Base-by-base conservation (phyloP, 2,888 invertebrate genomes). In the Acrocyrtus sp. region DNA sequence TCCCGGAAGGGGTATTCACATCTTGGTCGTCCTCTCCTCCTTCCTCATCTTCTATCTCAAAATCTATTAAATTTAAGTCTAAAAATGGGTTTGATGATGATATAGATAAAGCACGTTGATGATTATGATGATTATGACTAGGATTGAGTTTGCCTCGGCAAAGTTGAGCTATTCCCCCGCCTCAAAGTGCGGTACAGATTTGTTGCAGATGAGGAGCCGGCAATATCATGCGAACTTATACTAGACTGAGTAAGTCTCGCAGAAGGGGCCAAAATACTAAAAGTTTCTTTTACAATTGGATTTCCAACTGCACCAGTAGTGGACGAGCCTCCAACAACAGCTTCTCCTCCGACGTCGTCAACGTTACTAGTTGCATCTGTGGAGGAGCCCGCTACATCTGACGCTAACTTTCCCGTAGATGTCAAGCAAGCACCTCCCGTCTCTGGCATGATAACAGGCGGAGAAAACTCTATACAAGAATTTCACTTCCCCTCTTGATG, bases 391-490 rank as follows among this genome's bases (percentile, higher is more conserved):
- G 50, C 22, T 17, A 41, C 39, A 57, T 24, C 17, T 43, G 51
- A 68, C 21, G 68, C 60, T 27, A 60, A 51, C 43, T 50, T 60
- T 26, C 27, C 48, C 34, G 58, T 17, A 34, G 29, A 15, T 39
- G 43, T 21, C 19, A 43, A 22, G 48, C 56, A 54, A 39, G n/a
- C 47, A 34, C 15, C 50, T n/a, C 19, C 48, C 24, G 24, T 48
- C 48, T 22, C 8, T 53, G 60, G 60, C 34, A 60, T 19, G 24
- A 39, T 17, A 34, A 43, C 21, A 61, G 61, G 34, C 45, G 74
- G 72, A 21, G 79, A 78, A 50, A 79, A 75, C 56, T 79, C 79
- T 48, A 79, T 78, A 58, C 79, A 79, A 21, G 79, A n/a, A 79
- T 47, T 76, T 72, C 4, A 79, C 75, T 57, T 76, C 74, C 34